Conservation (phyloP, 1,140 invertebrate genomes). For the Eriosoma lanigerum region DNA sequence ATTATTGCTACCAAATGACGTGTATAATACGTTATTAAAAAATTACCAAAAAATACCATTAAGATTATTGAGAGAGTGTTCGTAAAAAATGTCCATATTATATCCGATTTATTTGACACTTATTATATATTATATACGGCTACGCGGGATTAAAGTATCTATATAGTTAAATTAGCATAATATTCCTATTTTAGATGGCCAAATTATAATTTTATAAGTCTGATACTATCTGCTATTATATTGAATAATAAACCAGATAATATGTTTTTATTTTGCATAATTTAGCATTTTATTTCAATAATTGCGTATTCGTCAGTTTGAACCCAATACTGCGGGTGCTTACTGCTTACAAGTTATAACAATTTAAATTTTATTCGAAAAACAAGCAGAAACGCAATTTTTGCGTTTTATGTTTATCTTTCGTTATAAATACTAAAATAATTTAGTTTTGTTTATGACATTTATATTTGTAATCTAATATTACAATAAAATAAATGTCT, state of each 20-base stretch:
- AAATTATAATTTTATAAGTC: constrained; percentile 30
- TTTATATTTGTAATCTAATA: too few relatives aligned
- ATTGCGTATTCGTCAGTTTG: not conserved
- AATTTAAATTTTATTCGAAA: not conserved
- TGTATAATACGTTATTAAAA: not conserved
- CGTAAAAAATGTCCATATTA: not conserved
- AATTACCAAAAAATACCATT: constrained; percentile 1
- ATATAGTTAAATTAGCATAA: constrained; percentile 10
- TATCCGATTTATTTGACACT: constrained; percentile 31
- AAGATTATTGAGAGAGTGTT: not conserved
- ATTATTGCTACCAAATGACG: too few relatives aligned
- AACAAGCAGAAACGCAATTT: not conserved
- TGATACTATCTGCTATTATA: constrained; percentile 11
- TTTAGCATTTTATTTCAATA: constrained; percentile 31
- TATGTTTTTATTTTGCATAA: constrained; percentile 6
- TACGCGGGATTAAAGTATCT: constrained; percentile 15
- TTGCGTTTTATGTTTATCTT: not conserved
- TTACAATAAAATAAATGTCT: too few relatives aligned
- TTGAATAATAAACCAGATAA: constrained; percentile 14
- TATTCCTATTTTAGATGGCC: constrained; percentile 22
- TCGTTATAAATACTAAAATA: not conserved
- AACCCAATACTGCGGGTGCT: not conserved
- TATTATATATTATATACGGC: not conserved
- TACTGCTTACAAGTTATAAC: not conserved
- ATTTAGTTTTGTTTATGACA: not conserved